A percentile compares a stretch with the other conserved stretches of the same genome.
These are phyloP conservation scores for Chionoecetes opilio DNA, from an alignment of 1,140 invertebrate genomes.

Conservation along the genomic window DNA sequence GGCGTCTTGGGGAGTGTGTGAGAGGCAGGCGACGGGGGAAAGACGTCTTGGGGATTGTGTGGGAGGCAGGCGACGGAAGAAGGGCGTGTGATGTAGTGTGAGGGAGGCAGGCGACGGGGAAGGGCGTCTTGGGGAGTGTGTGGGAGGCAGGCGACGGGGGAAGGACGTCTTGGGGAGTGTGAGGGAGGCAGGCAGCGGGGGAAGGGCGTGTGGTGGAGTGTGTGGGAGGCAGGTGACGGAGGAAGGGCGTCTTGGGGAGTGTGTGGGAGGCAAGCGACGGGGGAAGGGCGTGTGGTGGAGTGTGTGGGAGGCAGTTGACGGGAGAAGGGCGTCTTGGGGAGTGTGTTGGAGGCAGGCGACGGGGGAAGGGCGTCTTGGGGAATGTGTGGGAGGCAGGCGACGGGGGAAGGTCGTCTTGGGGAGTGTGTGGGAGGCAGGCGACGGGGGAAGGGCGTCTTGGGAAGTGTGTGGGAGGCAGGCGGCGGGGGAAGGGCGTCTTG, in stretches of 20 bases:
- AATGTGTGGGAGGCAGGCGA: neutral
- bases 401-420: neutral
- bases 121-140: too few species aligned
- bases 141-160: neutral
- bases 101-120: neutral
- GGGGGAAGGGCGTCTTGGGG: too few species aligned
- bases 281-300: too few species aligned
- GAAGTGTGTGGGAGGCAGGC: neutral
- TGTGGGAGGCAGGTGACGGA: neutral
- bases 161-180: too few species aligned
- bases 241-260: too few species aligned
- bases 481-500: neutral
- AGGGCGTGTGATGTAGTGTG: too few species aligned
- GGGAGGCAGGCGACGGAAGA: neutral
- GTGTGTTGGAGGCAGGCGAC: neutral
- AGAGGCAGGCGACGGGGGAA: neutral
- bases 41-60: too few species aligned
- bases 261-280: neutral
- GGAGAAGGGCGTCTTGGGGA: too few species aligned
- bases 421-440: neutral
- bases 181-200: neutral
- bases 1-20: too few species aligned
- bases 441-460: neutral
- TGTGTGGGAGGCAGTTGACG: neutral
- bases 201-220: too few species aligned